phyloP scores from a whole-genome alignment of 2,797 vertebrate genomes.

The Danionella dracula region DNA sequence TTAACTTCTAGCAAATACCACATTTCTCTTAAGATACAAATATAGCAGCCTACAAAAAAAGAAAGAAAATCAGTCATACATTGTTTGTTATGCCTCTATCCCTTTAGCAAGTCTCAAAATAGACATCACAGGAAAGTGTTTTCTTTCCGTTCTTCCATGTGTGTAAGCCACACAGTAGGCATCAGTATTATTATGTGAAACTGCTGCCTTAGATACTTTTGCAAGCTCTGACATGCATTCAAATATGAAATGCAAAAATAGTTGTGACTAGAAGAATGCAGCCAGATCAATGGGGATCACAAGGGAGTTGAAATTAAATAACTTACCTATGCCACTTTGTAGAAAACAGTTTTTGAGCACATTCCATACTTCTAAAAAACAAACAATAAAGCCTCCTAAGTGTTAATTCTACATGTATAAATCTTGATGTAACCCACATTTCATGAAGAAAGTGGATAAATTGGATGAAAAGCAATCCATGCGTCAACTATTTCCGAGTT shows the following conservation, averaged over 20 bases:
- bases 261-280: background rate
- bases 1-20: background rate
- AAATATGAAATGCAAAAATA: background rate
- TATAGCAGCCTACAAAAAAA: background rate
- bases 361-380: no score
- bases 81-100: conserved; percentile 44
- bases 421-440: no score
- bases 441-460: no score
- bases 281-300: background rate
- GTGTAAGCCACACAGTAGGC: conserved; percentile 3
- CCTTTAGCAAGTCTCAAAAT: conserved; percentile 45
- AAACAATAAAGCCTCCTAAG: no score
- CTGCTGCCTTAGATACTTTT: conserved; percentile 18
- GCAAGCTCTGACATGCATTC: conserved; percentile 13
- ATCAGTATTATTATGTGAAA: conserved; percentile 23
- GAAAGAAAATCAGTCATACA: conserved; percentile 28
- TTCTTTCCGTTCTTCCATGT: background rate
- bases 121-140: conserved; percentile 47
- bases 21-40: background rate
- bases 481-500: no score
- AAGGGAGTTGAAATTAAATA: no score
- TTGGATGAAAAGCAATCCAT: no score
- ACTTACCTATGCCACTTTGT: no score
- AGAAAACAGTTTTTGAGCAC: no score
- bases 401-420: no score